A percentile compares a stretch with the other conserved stretches of the same genome.
Evolutionary conservation across 2,113 vertebrate species (phyloP).

Genomic region (Sapajus apella): DNA sequence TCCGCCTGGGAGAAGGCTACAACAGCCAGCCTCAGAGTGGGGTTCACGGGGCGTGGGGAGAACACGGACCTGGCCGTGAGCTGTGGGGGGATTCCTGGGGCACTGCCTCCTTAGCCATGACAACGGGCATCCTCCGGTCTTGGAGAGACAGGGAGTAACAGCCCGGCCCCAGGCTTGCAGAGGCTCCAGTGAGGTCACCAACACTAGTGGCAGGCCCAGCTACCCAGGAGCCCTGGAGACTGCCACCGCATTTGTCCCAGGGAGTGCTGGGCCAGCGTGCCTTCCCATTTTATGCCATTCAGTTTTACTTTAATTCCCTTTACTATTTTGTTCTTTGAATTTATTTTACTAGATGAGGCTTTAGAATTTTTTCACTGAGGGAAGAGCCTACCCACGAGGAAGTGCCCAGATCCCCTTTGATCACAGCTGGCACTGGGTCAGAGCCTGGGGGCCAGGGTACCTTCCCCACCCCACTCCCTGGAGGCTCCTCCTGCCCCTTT

Average conservation of each 20-base stretch:
- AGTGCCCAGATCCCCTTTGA: not conserved
- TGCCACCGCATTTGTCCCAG: not conserved
- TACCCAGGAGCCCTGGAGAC: not conserved
- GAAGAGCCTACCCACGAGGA: too few relatives aligned
- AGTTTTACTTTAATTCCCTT: not conserved
- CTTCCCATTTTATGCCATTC: rapidly evolving
- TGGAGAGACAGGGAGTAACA: not conserved
- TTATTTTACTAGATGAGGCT: not conserved
- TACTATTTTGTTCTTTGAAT: not conserved
- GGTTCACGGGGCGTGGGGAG: rapidly evolving
- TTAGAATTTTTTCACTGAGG: not conserved
- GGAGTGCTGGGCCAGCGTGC: rapidly evolving
- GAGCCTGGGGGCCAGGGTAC: not conserved
- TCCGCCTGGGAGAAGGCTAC: not conserved
- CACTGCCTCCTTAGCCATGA: rapidly evolving
- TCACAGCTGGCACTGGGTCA: not conserved
- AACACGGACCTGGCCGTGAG: rapidly evolving
- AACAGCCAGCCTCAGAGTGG: not conserved
- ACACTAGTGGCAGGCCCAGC: rapidly evolving
- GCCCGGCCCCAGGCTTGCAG: not conserved
- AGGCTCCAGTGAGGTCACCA: not conserved
- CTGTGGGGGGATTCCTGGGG: not conserved
- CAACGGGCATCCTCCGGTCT: not conserved
- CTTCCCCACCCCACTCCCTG: not conserved
- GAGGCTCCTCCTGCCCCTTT: not conserved